phyloP scores from a whole-genome alignment of 2,888 invertebrate genomes.

The Therioaphis trifolii region DNA sequence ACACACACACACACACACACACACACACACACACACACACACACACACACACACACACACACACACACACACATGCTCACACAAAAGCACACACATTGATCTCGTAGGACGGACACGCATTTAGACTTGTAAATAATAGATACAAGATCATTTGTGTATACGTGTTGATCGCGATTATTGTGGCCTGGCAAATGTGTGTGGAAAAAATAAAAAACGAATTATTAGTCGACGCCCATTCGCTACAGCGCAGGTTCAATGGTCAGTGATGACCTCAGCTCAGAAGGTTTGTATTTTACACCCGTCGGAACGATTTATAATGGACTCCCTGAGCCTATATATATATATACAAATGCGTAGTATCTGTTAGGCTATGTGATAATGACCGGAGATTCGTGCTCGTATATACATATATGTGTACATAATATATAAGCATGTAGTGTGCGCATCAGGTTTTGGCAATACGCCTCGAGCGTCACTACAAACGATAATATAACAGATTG shows the following conservation, averaged over 20 bases:
- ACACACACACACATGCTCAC: neutral
- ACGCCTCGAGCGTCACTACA: neutral
- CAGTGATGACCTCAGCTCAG: conserved; percentile 51
- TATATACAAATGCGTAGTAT: neutral
- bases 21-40: neutral
- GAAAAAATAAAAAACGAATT: neutral
- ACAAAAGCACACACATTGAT: neutral
- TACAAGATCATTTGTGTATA: neutral
- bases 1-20: neutral
- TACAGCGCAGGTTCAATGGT: conserved; percentile 51
- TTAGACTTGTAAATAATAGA: neutral
- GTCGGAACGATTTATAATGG: conserved; percentile 31
- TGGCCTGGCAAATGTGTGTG: conserved; percentile 25
- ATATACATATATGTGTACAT: neutral
- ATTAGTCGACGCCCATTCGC: neutral
- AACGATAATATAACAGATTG: neutral
- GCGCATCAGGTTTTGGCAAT: neutral
- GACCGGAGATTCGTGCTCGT: neutral
- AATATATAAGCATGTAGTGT: neutral
- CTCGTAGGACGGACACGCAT: conserved; percentile 4
- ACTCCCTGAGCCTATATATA: neutral
- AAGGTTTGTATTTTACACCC: conserved; percentile 7
- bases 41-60: neutral
- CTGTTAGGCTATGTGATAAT: neutral
- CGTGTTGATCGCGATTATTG: conserved; percentile 49